A percentile compares a stretch with the other conserved stretches of the same genome.
These are phyloP conservation scores for Leuciscus waleckii DNA, from an alignment of 2,797 vertebrate genomes.

Conservation along the genomic window DNA sequence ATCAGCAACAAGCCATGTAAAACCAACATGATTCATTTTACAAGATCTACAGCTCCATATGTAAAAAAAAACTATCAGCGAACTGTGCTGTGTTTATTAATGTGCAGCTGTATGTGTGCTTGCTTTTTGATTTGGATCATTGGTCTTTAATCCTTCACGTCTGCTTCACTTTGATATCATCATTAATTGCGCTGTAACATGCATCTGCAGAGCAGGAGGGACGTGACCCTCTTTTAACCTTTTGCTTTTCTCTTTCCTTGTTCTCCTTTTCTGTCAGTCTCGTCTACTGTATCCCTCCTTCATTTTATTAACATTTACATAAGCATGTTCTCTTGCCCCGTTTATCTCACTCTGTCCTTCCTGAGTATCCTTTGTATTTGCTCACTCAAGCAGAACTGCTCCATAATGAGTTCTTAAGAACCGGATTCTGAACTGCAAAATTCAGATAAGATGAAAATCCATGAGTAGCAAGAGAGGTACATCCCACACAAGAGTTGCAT, in stretches of 20 bases:
- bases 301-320: background rate
- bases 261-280: background rate
- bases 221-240: conserved; percentile 7
- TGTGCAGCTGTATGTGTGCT: background rate
- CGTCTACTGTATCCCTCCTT: background rate
- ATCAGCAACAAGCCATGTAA: background rate
- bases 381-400: background rate
- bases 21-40: background rate
- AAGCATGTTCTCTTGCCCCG: background rate
- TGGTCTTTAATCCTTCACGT: conserved; percentile 25
- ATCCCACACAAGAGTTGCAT: background rate
- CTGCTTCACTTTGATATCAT: conserved; percentile 4
- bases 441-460: conserved; percentile 10
- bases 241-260: background rate
- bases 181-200: background rate
- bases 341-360: background rate
- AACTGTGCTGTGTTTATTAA: background rate
- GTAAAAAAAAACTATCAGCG: background rate
- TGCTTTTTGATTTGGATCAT: background rate
- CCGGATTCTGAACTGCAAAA: background rate
- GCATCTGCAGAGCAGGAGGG: conserved; percentile 5
- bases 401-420: background rate
- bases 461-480: background rate
- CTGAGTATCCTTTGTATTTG: background rate
- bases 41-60: background rate